phyloP scores from a whole-genome alignment of 1,140 invertebrate genomes.

The Zaprionus kolodkinae region DNA sequence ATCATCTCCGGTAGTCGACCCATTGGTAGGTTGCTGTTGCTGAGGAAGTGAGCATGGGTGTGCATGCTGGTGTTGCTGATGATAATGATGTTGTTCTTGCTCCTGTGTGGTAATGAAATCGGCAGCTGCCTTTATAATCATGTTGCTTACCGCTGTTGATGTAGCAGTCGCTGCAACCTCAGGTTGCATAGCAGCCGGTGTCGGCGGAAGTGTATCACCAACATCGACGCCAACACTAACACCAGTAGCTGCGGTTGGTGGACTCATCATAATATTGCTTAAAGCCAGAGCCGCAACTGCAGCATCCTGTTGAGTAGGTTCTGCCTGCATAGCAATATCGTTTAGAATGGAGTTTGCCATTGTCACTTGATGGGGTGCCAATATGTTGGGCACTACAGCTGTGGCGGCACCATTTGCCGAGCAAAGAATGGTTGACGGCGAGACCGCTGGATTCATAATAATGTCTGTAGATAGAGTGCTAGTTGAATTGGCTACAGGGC shows the following conservation, averaged over 20 bases:
- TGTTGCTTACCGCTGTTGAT: constrained; percentile 88
- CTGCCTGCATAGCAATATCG: constrained; percentile 79
- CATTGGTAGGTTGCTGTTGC: constrained; percentile 40
- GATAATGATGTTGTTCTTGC: constrained; percentile 73
- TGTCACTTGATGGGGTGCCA: constrained; percentile 80
- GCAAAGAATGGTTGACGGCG: constrained; percentile 85
- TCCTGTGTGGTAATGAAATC: constrained; percentile 87
- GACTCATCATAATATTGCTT: constrained; percentile 84
- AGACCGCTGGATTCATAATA: constrained; percentile 87
- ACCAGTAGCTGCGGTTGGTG: constrained; percentile 75
- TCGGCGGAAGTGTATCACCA: constrained; percentile 83
- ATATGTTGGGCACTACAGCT: constrained; percentile 85
- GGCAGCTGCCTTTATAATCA: constrained; percentile 88
- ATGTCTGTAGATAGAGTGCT: constrained; percentile 86
- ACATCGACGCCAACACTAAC: constrained; percentile 82
- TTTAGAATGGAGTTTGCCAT: constrained; percentile 83
- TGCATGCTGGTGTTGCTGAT: constrained; percentile 48
- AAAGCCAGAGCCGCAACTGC: constrained; percentile 72
- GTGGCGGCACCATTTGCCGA: constrained; percentile 84
- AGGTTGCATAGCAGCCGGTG: constrained; percentile 58
- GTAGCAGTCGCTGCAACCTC: constrained; percentile 85
- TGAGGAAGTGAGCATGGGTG: constrained; percentile 41
- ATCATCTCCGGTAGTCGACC: constrained; percentile 33
- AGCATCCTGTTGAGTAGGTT: constrained; percentile 79
- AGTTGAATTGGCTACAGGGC: constrained; percentile 21